Evolutionary conservation across 2,888 invertebrate genomes (phyloP).

Genomic region (Lasius platythorax): DNA sequence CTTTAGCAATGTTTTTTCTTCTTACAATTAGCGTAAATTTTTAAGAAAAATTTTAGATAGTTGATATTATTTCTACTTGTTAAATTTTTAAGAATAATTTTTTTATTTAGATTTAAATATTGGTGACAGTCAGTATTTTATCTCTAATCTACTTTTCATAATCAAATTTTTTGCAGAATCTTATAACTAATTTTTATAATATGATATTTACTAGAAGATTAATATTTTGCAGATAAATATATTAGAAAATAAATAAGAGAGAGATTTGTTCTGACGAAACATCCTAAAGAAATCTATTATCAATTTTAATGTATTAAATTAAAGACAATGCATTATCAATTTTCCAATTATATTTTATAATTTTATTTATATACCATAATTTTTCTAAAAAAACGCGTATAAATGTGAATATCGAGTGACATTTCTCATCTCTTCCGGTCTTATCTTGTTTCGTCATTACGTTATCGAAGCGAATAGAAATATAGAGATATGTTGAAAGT

Average conservation of each 20-base stretch:
- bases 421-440: not conserved
- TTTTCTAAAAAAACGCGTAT: not conserved
- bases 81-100: not conserved
- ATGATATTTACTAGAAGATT: not conserved
- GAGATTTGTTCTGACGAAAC: not conserved
- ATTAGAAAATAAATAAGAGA: not conserved
- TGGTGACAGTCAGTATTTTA: not conserved
- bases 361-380: not conserved
- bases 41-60: not conserved
- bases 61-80: not conserved
- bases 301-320: not conserved
- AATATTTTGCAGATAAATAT: not conserved
- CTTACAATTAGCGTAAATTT: not conserved
- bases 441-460: not conserved
- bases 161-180: not conserved
- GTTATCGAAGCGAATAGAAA: conserved; percentile 29
- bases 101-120: not conserved
- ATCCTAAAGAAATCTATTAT: not conserved
- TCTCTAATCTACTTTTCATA: not conserved
- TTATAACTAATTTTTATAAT: not conserved
- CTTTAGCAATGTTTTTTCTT: not conserved
- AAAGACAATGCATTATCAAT: not conserved
- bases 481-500: conserved; percentile 23
- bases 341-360: not conserved
- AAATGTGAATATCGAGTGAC: not conserved